A percentile compares a stretch with the other conserved stretches of the same genome.
These are phyloP conservation scores for Drosophila lacertosa DNA, from an alignment of 1,140 invertebrate species.

Conservation along the genomic window DNA sequence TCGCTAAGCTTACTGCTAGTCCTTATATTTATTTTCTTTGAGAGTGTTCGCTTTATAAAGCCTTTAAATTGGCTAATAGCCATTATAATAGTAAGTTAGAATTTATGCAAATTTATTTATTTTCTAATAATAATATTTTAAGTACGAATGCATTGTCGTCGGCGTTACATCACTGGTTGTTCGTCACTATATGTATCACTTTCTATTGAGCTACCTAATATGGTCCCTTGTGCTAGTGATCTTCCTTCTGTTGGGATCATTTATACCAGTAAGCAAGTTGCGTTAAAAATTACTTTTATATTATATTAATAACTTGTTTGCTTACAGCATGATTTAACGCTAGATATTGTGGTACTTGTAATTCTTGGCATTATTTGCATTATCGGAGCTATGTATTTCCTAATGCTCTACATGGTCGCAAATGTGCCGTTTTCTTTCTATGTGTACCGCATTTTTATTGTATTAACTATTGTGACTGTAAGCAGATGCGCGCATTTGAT, in stretches of 20 bases:
- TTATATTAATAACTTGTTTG: too few relatives aligned
- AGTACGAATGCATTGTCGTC: slow-evolving; percentile 48
- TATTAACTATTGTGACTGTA: slow-evolving; percentile 24
- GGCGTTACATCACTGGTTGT: slow-evolving; percentile 38
- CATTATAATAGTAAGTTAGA: slow-evolving; percentile 44
- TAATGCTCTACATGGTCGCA: slow-evolving; percentile 52
- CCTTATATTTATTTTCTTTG: slow-evolving; percentile 55
- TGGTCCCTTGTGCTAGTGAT: slow-evolving; percentile 30
- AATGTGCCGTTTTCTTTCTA: slow-evolving; percentile 48
- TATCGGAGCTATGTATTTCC: slow-evolving; percentile 56
- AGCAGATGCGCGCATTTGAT: background rate
- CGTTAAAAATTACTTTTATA: background rate
- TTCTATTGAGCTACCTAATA: slow-evolving; percentile 29
- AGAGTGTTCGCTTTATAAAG: slow-evolving; percentile 41
- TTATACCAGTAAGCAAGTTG: slow-evolving; percentile 42
- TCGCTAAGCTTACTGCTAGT: slow-evolving; percentile 32
- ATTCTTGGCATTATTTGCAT: slow-evolving; percentile 35
- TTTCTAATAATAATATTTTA: background rate
- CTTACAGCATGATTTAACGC: slow-evolving; percentile 49
- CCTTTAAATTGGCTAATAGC: slow-evolving; percentile 54
- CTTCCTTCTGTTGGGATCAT: slow-evolving; percentile 43
- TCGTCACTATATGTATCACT: slow-evolving; percentile 32
- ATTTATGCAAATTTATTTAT: background rate
- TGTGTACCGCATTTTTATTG: slow-evolving; percentile 27
- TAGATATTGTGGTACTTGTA: slow-evolving; percentile 58